A percentile compares a stretch with the other conserved stretches of the same genome.
These are phyloP conservation scores for Bimastos eiseni DNA, from an alignment of 2,888 invertebrate species.

Conservation along the genomic window DNA sequence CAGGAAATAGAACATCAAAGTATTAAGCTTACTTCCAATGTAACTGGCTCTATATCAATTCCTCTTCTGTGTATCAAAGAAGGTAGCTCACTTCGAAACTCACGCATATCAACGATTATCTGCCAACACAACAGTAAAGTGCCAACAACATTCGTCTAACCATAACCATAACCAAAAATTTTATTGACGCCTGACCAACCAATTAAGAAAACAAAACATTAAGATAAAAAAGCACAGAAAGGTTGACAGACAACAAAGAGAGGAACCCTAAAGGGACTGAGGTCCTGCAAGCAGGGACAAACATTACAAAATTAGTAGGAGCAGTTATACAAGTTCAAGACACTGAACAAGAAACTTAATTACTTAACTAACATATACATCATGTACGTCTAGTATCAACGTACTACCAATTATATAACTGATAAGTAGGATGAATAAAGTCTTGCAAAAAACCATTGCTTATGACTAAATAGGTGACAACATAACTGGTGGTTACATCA, in stretches of 20 bases:
- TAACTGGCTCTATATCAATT: conserved; percentile 85
- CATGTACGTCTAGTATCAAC: too few relatives aligned
- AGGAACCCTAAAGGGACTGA: too few relatives aligned
- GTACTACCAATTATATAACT: background rate
- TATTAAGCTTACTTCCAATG: conserved; percentile 69
- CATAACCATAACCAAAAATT: too few relatives aligned
- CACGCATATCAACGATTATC: conserved; percentile 90
- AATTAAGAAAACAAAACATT: too few relatives aligned
- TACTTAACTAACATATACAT: too few relatives aligned
- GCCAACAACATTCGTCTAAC: background rate
- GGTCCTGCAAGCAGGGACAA: too few relatives aligned
- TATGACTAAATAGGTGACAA: background rate
- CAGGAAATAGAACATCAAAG: background rate
- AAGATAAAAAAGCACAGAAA: too few relatives aligned
- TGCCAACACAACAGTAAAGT: conserved; percentile 43
- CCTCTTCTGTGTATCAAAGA: conserved; percentile 88
- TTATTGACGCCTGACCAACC: too few relatives aligned
- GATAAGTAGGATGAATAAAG: background rate
- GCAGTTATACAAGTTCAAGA: too few relatives aligned
- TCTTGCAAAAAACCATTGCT: background rate
- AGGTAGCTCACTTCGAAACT: conserved; percentile 94
- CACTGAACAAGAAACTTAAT: too few relatives aligned
- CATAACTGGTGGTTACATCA: background rate
- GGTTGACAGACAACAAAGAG: too few relatives aligned
- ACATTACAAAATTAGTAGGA: too few relatives aligned